Evolutionary conservation across 2,797 vertebrate species (phyloP), one percentile per base, ranked within the genome.

Genomic region (Rhabdomys pumilio): DNA sequence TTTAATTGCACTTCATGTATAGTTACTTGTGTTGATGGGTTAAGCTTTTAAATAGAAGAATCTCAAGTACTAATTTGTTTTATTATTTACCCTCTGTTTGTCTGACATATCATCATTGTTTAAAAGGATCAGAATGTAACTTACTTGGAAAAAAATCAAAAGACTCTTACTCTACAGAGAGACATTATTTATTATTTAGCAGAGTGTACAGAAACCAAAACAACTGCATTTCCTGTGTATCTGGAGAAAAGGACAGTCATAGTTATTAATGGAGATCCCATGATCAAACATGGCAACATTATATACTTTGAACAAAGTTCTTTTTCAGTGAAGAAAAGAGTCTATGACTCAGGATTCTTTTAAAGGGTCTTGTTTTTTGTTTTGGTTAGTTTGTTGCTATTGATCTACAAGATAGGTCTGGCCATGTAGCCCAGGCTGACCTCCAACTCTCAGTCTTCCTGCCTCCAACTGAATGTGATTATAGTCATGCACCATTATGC

Each of bases 141-240:
- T 88, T 65, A 84, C 38, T 59, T 76, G 76, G 83, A 57, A 41
- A 59, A 47, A 50, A 83, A 53, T 19, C 50, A 69, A 83, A 77
- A 20, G 13, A 83, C 2, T 92, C 47, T 47, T 73, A 88, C 9
- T 82, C 24, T 6, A 14, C 61, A 41, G 50, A 10, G 41, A 83
- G 47, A 83, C 15, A 77, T 88, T 82, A 82, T 81, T 95, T 95
- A 95, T 84, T 34, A 59, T 89, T 89, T 92, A 84, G 13, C 29
- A 65, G 38, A 14, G 22, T 88, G 4, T 91, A n/a, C 12, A 57
- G 44, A 53, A 92, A 19, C 55, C 20, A 63, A 73, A 73, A 34
- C 57, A 95, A 65, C 17, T 77, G 3, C 26, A 83, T 38, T 65
- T 53, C 26, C 38, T 82, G 31, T 44, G 55, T 41, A 67, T 67